Conservation (phyloP, 1,140 invertebrate species). For the Drosophila melanica region DNA sequence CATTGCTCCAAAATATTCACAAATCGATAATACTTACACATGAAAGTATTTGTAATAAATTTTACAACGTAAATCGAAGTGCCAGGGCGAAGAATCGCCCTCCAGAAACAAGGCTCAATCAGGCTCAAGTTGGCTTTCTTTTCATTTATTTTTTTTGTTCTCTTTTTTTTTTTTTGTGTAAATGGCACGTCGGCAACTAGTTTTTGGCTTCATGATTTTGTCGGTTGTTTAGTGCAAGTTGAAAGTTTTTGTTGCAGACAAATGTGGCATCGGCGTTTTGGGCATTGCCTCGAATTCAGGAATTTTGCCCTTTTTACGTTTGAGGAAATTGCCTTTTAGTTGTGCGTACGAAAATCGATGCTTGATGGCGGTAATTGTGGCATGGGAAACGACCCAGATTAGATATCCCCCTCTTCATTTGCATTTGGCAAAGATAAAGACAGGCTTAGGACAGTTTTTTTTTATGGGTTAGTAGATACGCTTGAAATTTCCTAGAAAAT, state of each 20-base stretch:
- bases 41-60: slow-evolving; percentile 64
- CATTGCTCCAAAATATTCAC: slow-evolving; percentile 9
- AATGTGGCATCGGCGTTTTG: slow-evolving; percentile 27
- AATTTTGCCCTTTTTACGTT: slow-evolving; percentile 34
- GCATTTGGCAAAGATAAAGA: slow-evolving; percentile 17
- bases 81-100: slow-evolving; percentile 31
- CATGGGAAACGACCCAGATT: slow-evolving; percentile 24
- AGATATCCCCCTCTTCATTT: slow-evolving; percentile 16
- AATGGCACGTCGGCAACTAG: slow-evolving; percentile 25
- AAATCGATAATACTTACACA: slow-evolving; percentile 64
- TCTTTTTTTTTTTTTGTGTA: slow-evolving; percentile 2
- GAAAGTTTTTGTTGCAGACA: slow-evolving; percentile 52
- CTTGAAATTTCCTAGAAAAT: background rate
- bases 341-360: slow-evolving; percentile 53
- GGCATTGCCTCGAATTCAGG: slow-evolving; percentile 31
- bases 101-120: slow-evolving; percentile 37
- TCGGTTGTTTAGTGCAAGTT: slow-evolving; percentile 27
- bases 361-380: slow-evolving; percentile 42
- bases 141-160: background rate
- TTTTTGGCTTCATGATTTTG: slow-evolving; percentile 43
- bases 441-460: slow-evolving; percentile 8
- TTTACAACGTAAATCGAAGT: slow-evolving; percentile 56
- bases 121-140: slow-evolving; percentile 21
- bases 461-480: background rate
- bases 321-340: slow-evolving; percentile 47